Evolutionary conservation across 2,888 invertebrate species (phyloP), one percentile per base, ranked within the genome.

Genomic region (Imbricaverruca yamaguchii): DNA sequence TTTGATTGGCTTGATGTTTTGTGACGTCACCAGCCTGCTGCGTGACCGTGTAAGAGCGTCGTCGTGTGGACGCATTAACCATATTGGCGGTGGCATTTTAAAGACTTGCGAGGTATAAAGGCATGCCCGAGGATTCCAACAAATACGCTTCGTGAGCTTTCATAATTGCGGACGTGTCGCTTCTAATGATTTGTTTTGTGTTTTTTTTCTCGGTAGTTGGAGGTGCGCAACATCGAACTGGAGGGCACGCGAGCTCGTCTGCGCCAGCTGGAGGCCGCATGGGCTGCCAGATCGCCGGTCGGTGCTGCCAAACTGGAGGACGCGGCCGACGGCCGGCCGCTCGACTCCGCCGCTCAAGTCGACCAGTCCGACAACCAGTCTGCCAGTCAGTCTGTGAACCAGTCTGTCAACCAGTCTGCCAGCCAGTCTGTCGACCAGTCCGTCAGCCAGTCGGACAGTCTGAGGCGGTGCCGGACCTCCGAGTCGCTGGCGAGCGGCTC

Each of bases 201-300:
- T n/a, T n/a, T n/a, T n/a, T 56, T 18, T 61, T 39, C 10, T 65
- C 81, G 78, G 83, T 89, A 94, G 93, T 88, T 94, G 85, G 93
- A 93, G 87, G 94, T 94, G 87, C 92, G 92, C 86, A 93, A 91
- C 85, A 93, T 94, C 85, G 93, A 94, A 87, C 86, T 94, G 85
- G 94, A 94, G 87, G 93, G 94, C n/a, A 93, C 94, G 23, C 90
- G 91, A 83, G 94, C 94, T 1, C 91, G 92, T 82, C 90, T 93
- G 82, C 90, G 94, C n/a, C 90, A 93, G 83, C 88, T 93, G 83
- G 93, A 93, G 86, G 69, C 69, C 39, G 39, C 69, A 0, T 39
- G 25, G 23, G 69, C 69, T 39, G 7, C 69, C 25, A 69, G 15
- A 39, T 39, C 39, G 10, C 13, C n/a, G 15, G 6, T 15, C 21